Evolutionary conservation across 2,113 vertebrate genomes (phyloP), one percentile per base, ranked within the genome.

Genomic region (Stictonetta naevosa): DNA sequence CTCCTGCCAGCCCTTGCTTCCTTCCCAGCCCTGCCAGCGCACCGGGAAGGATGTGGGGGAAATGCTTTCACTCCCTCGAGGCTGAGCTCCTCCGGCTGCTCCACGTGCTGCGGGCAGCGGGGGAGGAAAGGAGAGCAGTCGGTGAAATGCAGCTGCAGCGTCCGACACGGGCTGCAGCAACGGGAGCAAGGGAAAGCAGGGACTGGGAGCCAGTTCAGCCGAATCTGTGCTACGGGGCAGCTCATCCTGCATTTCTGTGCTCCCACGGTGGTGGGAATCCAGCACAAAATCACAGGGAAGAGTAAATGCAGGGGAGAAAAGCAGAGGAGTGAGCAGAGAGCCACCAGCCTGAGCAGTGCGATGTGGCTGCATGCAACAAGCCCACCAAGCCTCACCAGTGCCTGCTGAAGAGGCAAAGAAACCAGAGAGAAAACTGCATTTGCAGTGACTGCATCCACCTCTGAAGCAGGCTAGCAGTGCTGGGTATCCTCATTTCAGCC

Each of bases 61-160:
- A 95, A 95, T 82, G 87, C 83, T 85, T 95, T 88, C 3, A 4
- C 76, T 94, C 95, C 83, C 90, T 69, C 4, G 52, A 95, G 86
- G 86, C 63, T 75, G 73, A 93, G 73, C 80, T 86, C 29, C 52
- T 93, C 90, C 92, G 93, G 94, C 92, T 90, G 95, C 88, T 97
- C 91, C 90, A 92, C 1, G 55, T 83, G 95, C 69, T 85, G 87
- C 38, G 23, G 74, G 28, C 34, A 88, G 62, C 3, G 71, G 77
- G 95, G 91, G 66, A 91, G 59, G 84, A 69, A 58, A 78, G 66
- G 46, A 91, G 13, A 83, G 85, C 48, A n/a, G 72, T 3, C 36
- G 59, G 85, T 85, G 79, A 94, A 91, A 90, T 6, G 31, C 94
- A 94, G 79, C 48, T 86, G 91, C 23, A 60, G 50, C 8, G 1